phyloP scores from a whole-genome alignment of 2,113 vertebrate species.

The Kobus ellipsiprymnus region DNA sequence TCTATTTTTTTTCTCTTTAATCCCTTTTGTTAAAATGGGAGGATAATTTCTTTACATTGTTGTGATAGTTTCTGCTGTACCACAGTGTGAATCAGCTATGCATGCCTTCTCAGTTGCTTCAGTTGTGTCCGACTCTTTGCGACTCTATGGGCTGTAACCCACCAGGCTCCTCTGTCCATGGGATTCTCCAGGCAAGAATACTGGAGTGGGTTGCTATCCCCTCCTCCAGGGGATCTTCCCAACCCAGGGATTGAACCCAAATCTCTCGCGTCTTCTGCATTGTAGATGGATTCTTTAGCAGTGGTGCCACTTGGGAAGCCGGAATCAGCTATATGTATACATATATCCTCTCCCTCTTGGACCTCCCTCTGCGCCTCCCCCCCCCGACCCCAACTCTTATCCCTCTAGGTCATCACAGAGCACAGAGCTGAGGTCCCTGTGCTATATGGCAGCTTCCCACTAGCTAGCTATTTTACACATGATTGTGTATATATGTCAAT shows the following conservation, averaged over 20 bases:
- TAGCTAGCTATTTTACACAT: not conserved
- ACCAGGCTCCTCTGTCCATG: not conserved
- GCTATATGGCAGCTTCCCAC: not conserved
- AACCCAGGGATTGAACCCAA: not conserved
- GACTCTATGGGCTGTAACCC: not conserved
- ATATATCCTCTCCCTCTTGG: not conserved
- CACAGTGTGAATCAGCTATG: not conserved
- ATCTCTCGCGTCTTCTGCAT: not conserved
- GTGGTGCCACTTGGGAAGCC: not conserved
- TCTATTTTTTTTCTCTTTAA: not conserved
- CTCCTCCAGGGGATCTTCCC: not conserved
- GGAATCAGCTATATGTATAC: not conserved
- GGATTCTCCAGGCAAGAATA: not conserved
- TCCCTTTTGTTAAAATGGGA: not conserved
- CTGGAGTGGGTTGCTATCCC: not conserved
- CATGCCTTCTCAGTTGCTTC: not conserved
- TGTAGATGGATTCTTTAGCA: not conserved
- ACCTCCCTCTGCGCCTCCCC: not conserved
- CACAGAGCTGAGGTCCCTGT: not conserved
- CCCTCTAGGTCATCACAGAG: not conserved
- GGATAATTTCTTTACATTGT: not conserved
- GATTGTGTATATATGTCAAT: not conserved
- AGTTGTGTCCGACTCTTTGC: not conserved
- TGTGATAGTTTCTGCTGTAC: not conserved
- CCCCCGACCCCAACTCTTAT: fast-evolving